These are phyloP conservation scores for Bhutanitis thaidina DNA, from an alignment of 2,888 invertebrate species.

Conservation along the genomic window DNA sequence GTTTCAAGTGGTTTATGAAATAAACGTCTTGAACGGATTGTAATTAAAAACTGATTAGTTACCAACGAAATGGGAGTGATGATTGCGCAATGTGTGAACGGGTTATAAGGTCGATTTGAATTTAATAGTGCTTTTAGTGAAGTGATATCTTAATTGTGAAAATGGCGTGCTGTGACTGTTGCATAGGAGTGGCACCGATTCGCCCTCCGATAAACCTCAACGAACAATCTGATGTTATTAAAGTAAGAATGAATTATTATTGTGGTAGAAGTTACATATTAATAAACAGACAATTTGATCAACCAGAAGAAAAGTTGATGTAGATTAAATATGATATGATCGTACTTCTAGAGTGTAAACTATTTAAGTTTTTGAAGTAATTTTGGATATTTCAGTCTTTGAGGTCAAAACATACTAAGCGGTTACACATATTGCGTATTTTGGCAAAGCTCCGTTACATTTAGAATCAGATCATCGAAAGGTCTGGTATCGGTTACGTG, in stretches of 20 bases:
- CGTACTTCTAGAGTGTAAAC: too few species aligned
- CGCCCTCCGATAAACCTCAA: slow-evolving; percentile 87
- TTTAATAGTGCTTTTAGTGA: slow-evolving; percentile 50
- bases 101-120: slow-evolving; percentile 37
- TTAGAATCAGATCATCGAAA: slow-evolving; percentile 53
- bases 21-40: slow-evolving; percentile 35
- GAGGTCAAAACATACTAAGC: slow-evolving; percentile 44
- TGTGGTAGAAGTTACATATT: too few species aligned
- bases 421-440: slow-evolving; percentile 40
- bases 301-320: neutral
- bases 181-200: slow-evolving; percentile 84
- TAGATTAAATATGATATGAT: too few species aligned
- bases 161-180: slow-evolving; percentile 84
- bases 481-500: slow-evolving; percentile 31
- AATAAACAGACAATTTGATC: neutral
- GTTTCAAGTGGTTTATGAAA: slow-evolving; percentile 27
- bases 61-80: slow-evolving; percentile 32
- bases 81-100: slow-evolving; percentile 58
- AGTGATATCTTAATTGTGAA: slow-evolving; percentile 39
- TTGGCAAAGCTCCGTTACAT: slow-evolving; percentile 62
- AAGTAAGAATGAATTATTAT: slow-evolving; percentile 78
- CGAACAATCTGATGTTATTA: slow-evolving; percentile 86
- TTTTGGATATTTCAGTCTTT: slow-evolving; percentile 21
- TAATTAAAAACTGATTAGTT: slow-evolving; percentile 29
- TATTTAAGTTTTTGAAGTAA: neutral